These are phyloP conservation scores for Gulo gulo DNA, from an alignment of 2,113 vertebrate species.

Conservation along the genomic window DNA sequence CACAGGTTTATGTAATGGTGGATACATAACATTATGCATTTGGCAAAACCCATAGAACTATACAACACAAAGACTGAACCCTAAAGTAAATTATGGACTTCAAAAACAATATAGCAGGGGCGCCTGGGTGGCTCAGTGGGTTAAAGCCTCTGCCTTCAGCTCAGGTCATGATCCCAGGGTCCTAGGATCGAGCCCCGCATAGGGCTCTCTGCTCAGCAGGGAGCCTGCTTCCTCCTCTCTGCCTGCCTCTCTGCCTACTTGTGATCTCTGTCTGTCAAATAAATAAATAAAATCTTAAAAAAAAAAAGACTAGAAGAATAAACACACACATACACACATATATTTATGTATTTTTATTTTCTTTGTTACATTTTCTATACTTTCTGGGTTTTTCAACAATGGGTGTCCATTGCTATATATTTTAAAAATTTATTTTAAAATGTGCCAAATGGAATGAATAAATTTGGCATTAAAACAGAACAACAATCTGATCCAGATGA, in stretches of 20 bases:
- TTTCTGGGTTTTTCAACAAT: conserved; percentile 1
- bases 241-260: too few relatives aligned
- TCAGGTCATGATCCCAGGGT: too few relatives aligned
- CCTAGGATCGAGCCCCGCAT: too few relatives aligned
- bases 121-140: too few relatives aligned
- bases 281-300: background rate
- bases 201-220: too few relatives aligned
- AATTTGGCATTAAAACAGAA: background rate
- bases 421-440: conserved; percentile 33
- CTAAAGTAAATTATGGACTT: background rate
- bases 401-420: background rate
- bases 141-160: too few relatives aligned
- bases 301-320: conserved; percentile 24
- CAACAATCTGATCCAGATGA: background rate
- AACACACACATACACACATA: background rate
- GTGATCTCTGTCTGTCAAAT: too few relatives aligned
- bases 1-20: background rate
- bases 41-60: background rate
- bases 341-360: conserved; percentile 21
- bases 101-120: background rate
- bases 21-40: background rate
- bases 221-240: too few relatives aligned
- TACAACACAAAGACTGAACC: background rate
- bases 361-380: background rate
- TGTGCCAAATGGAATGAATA: background rate